phyloP scores from a whole-genome alignment of 2,113 vertebrate genomes.

The Oceanodroma tethys region DNA sequence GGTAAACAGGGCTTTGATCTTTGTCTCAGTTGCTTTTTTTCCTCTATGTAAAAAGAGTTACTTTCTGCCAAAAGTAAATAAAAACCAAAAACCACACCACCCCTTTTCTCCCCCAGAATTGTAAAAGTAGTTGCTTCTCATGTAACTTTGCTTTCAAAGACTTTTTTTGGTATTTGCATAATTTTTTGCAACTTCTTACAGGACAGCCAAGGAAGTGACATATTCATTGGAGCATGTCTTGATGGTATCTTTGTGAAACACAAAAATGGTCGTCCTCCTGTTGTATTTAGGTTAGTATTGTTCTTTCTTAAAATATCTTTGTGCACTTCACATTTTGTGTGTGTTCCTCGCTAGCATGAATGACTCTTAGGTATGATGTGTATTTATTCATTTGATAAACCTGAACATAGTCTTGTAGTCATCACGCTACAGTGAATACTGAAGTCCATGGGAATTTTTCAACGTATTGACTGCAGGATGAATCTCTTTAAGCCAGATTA shows the following conservation, averaged over 20 bases:
- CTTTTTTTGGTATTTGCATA: not conserved
- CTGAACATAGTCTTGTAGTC: rapidly evolving
- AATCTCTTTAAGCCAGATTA: not conserved
- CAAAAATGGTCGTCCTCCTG: slow-evolving; percentile 87
- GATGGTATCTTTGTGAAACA: slow-evolving; percentile 95
- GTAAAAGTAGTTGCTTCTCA: not conserved
- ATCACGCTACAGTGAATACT: not conserved
- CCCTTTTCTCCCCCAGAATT: not conserved
- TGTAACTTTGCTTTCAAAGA: not conserved
- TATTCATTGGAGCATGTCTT: slow-evolving; percentile 89
- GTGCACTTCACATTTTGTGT: not conserved
- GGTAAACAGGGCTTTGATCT: slow-evolving; percentile 66
- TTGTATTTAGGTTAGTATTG: slow-evolving; percentile 84
- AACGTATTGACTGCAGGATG: not conserved
- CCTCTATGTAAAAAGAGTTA: not conserved
- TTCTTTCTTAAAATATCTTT: not conserved
- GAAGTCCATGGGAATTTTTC: not conserved
- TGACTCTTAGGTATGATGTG: not conserved
- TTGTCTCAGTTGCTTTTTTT: not conserved
- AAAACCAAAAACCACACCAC: not conserved
- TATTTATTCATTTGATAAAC: not conserved
- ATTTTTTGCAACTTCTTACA: slow-evolving; percentile 50
- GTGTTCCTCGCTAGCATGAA: not conserved
- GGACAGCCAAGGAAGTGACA: slow-evolving; percentile 92
- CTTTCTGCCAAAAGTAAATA: not conserved